phyloP scores from a whole-genome alignment of 2,797 vertebrate genomes.

The Eulemur albifrons region DNA sequence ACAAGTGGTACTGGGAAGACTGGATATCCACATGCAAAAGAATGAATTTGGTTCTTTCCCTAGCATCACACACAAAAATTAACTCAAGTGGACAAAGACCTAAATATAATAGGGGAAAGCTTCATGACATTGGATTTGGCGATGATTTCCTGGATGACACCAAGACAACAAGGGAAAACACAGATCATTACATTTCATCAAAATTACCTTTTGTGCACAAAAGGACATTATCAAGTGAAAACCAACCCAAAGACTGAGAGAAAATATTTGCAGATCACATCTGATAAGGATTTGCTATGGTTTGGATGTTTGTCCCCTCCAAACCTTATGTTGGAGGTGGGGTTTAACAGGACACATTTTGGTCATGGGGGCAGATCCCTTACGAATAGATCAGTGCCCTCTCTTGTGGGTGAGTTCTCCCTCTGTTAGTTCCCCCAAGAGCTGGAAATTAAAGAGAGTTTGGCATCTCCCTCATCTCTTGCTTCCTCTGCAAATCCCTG shows the following conservation, averaged over 20 bases:
- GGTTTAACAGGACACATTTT: neutral
- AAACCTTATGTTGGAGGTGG: neutral
- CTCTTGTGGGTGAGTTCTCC: neutral
- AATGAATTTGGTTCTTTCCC: neutral
- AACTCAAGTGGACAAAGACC: neutral
- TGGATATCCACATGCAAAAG: neutral
- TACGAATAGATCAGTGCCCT: neutral
- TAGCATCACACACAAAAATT: neutral
- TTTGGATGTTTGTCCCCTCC: neutral
- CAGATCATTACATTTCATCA: neutral
- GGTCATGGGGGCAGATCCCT: neutral
- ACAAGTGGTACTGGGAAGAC: neutral
- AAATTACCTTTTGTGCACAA: neutral
- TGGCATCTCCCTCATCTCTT: neutral
- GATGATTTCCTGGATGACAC: neutral
- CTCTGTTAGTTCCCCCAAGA: neutral
- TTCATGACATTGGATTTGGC: neutral
- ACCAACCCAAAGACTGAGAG: neutral
- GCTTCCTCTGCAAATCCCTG: neutral
- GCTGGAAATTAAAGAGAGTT: neutral
- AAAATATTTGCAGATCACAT: neutral
- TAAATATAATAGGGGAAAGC: neutral
- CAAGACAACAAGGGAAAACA: neutral
- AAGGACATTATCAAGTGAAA: neutral
- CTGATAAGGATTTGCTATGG: neutral